These are phyloP conservation scores for Lethocerus indicus DNA, from an alignment of 1,140 invertebrate genomes.

Conservation along the genomic window DNA sequence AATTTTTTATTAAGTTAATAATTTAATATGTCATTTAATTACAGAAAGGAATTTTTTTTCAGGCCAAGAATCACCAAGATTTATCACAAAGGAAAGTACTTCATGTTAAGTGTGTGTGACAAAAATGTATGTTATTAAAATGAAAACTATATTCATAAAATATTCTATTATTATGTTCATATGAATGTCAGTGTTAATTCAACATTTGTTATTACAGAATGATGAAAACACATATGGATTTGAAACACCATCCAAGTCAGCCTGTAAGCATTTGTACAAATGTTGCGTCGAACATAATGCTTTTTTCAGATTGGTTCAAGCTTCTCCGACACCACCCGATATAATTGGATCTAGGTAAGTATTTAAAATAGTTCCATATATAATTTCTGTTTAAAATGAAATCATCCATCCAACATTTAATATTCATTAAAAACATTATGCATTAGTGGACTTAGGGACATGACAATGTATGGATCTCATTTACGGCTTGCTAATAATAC, in stretches of 20 bases:
- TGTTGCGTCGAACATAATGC: slow-evolving; percentile 96
- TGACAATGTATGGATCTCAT: too few species aligned
- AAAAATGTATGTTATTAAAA: slow-evolving; percentile 66
- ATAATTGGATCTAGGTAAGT: slow-evolving; percentile 54
- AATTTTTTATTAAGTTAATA: background rate
- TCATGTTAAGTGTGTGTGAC: slow-evolving; percentile 87
- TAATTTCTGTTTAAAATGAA: slow-evolving; percentile 1
- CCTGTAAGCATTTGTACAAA: slow-evolving; percentile 96
- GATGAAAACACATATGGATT: slow-evolving; percentile 92
- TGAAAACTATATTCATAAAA: background rate
- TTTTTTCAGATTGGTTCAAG: slow-evolving; percentile 85
- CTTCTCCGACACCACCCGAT: slow-evolving; percentile 45
- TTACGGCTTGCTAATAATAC: too few species aligned
- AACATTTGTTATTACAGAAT: slow-evolving; percentile 40
- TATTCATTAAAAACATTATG: too few species aligned
- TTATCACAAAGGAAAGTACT: slow-evolving; percentile 89
- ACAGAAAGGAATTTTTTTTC: slow-evolving; percentile 16
- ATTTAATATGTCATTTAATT: background rate
- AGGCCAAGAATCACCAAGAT: slow-evolving; percentile 87
- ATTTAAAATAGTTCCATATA: background rate
- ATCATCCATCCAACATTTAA: too few species aligned
- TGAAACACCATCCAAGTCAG: slow-evolving; percentile 82
- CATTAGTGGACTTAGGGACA: too few species aligned
- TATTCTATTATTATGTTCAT: background rate
- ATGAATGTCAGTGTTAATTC: slow-evolving; percentile 13